Evolutionary conservation across 2,797 vertebrate species (phyloP), one percentile per base, ranked within the genome.

Genomic region (Rousettus madagascariensis): DNA sequence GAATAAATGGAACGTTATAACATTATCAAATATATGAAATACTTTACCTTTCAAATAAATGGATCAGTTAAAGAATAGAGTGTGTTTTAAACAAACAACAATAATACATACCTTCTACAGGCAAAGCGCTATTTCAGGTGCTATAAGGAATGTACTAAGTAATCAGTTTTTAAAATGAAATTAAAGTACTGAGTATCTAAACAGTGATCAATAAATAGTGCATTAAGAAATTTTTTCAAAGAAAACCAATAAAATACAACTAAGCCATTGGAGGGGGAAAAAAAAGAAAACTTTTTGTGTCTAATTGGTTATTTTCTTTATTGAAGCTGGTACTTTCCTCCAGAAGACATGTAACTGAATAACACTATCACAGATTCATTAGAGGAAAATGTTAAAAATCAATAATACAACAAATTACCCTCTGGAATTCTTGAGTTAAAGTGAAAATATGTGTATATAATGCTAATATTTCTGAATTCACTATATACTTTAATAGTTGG

Each of bases 221-320:
- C 46, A 82, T 68, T 53, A 68, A 74, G 43, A 72, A 86, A 74
- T 57, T 12, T 90, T 55, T 65, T 77, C n/a, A 86, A 79, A 79
- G 53, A 53, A 78, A 63, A 53, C 8, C 16, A 87, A 53, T 80
- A 63, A 87, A 93, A 80, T 46, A 13, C 12, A 72, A 11, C 30
- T 36, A 53, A 51, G 43, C 30, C 53, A 43, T 69, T 84, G 59
- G 59, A 61, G 30, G 12, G 6, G 6, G 30, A 0, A 9, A 74
- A 84, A 43, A 68, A 61, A 72, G 33, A 77, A 86, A 82, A n/a
- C 0, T 82, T 69, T 71, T 78, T 36, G 36, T 69, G 7, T 82
- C 19, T 90, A 78, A 63, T 24, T 95, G 96, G 95, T 88, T 96
- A 78, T 84, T 92, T 85, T 68, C 49, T 61, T 94, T 87, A 61